phyloP scores from a whole-genome alignment of 2,888 invertebrate species.

The Pediacus dermestoides region DNA sequence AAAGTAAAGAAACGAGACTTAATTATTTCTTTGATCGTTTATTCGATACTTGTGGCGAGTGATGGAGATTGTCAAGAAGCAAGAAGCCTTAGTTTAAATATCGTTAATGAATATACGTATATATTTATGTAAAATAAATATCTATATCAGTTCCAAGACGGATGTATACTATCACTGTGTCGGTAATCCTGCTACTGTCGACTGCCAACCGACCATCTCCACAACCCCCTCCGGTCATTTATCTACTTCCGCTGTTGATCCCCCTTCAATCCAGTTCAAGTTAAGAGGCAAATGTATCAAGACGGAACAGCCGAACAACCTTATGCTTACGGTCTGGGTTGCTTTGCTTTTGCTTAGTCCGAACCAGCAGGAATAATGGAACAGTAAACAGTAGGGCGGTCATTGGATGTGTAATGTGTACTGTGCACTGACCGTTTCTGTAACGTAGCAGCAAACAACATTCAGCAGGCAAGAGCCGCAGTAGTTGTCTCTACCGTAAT shows the following conservation, averaged over 20 bases:
- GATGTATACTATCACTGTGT: conserved; percentile 41
- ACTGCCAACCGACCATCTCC: too few species aligned
- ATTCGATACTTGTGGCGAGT: conserved; percentile 21
- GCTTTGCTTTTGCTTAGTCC: background rate
- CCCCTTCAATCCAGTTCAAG: conserved; percentile 40
- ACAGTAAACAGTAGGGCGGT: too few species aligned
- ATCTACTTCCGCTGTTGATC: conserved; percentile 44
- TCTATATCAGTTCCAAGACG: conserved; percentile 39
- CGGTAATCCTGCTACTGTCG: conserved; percentile 41
- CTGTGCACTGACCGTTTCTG: too few species aligned
- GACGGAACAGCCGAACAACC: too few species aligned
- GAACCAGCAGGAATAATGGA: background rate
- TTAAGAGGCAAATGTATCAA: too few species aligned
- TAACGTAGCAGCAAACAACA: too few species aligned
- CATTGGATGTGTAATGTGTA: too few species aligned
- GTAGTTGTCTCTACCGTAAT: conserved; percentile 29
- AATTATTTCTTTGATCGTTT: conserved; percentile 41
- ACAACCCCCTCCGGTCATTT: conserved; percentile 41
- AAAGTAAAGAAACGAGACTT: conserved; percentile 32
- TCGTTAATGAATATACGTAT: conserved; percentile 24
- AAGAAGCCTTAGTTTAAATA: conserved; percentile 28
- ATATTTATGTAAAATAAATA: conserved; percentile 7
- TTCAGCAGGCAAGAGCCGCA: too few species aligned
- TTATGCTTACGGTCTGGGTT: background rate
- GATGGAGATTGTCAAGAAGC: conserved; percentile 1